Evolutionary conservation across 2,797 vertebrate genomes (phyloP).

Genomic region (Amblyopsis hoosieri): DNA sequence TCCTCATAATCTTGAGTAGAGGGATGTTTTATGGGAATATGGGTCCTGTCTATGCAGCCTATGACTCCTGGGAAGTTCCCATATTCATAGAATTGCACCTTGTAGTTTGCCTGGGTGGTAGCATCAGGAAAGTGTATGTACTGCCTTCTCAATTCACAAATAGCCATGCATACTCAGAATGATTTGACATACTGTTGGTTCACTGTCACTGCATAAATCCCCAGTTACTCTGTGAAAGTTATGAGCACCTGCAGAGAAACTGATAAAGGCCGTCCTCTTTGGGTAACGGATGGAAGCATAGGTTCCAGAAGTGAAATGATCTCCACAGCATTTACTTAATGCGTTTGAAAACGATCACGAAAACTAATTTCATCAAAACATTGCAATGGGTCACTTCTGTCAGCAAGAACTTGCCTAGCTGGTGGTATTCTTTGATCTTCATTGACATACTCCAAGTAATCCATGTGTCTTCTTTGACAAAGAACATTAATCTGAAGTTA

Average conservation of each 20-base stretch:
- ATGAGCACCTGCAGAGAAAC: constrained; percentile 14
- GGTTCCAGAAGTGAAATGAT: constrained; percentile 5
- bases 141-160: background rate
- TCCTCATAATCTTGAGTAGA: too few species aligned
- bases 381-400: constrained; percentile 14
- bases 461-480: constrained; percentile 5
- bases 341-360: background rate
- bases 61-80: background rate
- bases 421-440: background rate
- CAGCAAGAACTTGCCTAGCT: constrained; percentile 7
- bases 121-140: background rate
- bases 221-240: constrained; percentile 15
- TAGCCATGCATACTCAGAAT: background rate
- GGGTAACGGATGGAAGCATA: constrained; percentile 11
- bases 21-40: too few species aligned
- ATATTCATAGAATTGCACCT: background rate
- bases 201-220: constrained; percentile 23
- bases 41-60: background rate
- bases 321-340: constrained; percentile 9
- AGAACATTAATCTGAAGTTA: constrained; percentile 18
- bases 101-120: background rate
- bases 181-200: constrained; percentile 15
- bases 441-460: constrained; percentile 21
- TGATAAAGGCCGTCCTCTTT: background rate
- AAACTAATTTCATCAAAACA: constrained; percentile 7